Evolutionary conservation across 2,113 vertebrate genomes (phyloP).

Genomic region (Hippocampus abdominalis): DNA sequence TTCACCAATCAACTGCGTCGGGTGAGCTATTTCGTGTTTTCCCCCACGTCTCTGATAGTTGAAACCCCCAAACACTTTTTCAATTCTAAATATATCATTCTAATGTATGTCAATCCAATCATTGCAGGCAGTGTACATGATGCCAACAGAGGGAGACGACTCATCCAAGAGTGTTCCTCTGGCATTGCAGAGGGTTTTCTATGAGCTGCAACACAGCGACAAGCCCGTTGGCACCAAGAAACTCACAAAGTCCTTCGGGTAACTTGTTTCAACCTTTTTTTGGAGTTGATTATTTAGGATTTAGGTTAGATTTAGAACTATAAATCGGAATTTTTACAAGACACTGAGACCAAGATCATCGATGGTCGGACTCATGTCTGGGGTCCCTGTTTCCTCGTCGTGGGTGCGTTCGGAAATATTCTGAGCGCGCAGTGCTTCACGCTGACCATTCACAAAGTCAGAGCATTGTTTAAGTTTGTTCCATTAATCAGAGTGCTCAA

Average conservation of each 20-base stretch:
- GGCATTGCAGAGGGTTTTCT: constrained; percentile 96
- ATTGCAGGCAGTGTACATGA: constrained; percentile 96
- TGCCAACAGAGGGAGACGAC: constrained; percentile 98
- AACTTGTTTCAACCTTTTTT: constrained; percentile 7
- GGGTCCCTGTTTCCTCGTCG: too few relatives aligned
- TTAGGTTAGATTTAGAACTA: background rate
- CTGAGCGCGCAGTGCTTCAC: too few relatives aligned
- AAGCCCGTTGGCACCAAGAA: constrained; percentile 99
- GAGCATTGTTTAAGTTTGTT: too few relatives aligned
- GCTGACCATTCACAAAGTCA: too few relatives aligned
- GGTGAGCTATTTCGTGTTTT: constrained; percentile 67
- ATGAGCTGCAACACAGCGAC: constrained; percentile 97
- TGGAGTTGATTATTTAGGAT: background rate
- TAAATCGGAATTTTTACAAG: too few relatives aligned
- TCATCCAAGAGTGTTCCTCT: constrained; percentile 98
- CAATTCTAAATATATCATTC: background rate
- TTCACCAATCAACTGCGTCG: constrained; percentile 97
- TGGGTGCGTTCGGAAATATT: too few relatives aligned
- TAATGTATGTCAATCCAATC: background rate
- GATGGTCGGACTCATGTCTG: too few relatives aligned
- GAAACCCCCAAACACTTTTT: background rate
- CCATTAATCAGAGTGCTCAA: too few relatives aligned
- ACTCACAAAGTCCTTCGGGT: constrained; percentile 98
- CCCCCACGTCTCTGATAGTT: background rate
- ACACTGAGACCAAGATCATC: too few relatives aligned